A percentile compares a stretch with the other conserved stretches of the same genome.
These are phyloP conservation scores for Marcusenius ussheri DNA, from an alignment of 2,113 vertebrate genomes.

Conservation along the genomic window DNA sequence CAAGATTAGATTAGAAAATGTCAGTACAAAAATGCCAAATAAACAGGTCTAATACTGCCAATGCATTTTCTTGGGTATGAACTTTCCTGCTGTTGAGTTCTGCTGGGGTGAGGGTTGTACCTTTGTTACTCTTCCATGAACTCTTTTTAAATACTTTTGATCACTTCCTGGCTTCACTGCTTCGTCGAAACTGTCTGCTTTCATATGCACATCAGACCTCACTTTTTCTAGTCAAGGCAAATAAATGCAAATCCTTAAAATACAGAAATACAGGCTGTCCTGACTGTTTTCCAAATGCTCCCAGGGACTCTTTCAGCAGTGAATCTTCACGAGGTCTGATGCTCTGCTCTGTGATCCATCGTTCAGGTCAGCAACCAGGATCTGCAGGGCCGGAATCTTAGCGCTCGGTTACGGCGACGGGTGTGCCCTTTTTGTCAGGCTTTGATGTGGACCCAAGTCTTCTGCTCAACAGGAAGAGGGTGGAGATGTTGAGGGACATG, in stretches of 20 bases:
- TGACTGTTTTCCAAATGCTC: neutral
- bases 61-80: neutral
- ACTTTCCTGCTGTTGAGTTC: neutral
- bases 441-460: neutral
- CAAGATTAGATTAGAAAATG: too few relatives aligned
- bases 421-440: neutral
- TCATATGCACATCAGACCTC: neutral
- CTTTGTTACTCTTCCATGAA: neutral
- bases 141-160: neutral
- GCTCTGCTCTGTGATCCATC: neutral
- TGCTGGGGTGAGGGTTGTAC: neutral
- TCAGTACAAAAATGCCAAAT: neutral
- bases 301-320: neutral
- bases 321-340: neutral
- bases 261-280: neutral
- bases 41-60: neutral
- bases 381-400: neutral
- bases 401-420: neutral
- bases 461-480: conserved; percentile 44
- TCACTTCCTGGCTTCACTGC: neutral
- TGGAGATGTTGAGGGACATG: conserved; percentile 44
- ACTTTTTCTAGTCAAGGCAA: neutral
- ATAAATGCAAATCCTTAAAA: neutral
- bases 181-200: neutral
- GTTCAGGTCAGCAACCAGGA: neutral